These are phyloP conservation scores for Acronicta psi DNA, from an alignment of 2,888 invertebrate species.

Conservation along the genomic window DNA sequence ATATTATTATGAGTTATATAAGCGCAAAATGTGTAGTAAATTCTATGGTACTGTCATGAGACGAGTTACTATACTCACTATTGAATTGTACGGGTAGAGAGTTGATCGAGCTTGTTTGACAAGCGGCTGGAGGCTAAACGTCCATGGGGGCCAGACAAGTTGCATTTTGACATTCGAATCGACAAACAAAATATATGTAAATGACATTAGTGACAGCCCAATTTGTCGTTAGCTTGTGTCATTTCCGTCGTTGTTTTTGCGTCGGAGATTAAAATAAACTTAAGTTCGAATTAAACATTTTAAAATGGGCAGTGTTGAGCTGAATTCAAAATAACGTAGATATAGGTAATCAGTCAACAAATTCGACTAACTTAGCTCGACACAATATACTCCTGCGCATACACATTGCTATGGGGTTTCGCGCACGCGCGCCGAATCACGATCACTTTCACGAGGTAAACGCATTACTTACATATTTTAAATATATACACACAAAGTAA, in stretches of 20 bases:
- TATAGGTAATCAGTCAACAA: slow-evolving; percentile 41
- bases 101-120: slow-evolving; percentile 36
- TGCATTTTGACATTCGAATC: too few relatives aligned
- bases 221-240: too few relatives aligned
- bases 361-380: slow-evolving; percentile 22
- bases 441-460: slow-evolving; percentile 66
- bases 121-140: slow-evolving; percentile 29
- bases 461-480: slow-evolving; percentile 56
- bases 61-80: slow-evolving; percentile 37
- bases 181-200: too few relatives aligned
- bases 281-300: too few relatives aligned
- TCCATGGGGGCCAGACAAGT: too few relatives aligned
- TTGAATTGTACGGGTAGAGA: slow-evolving; percentile 36
- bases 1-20: slow-evolving; percentile 31
- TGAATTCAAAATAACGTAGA: too few relatives aligned
- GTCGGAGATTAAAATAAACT: too few relatives aligned
- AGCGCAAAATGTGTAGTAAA: slow-evolving; percentile 23
- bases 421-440: slow-evolving; percentile 50
- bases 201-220: too few relatives aligned
- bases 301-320: too few relatives aligned
- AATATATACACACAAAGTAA: slow-evolving; percentile 9
- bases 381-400: slow-evolving; percentile 43
- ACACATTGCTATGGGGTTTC: slow-evolving; percentile 37
- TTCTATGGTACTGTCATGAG: not conserved
- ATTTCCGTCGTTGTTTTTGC: too few relatives aligned